phyloP scores from a whole-genome alignment of 2,797 vertebrate genomes.

The Brachymystax lenok region DNA sequence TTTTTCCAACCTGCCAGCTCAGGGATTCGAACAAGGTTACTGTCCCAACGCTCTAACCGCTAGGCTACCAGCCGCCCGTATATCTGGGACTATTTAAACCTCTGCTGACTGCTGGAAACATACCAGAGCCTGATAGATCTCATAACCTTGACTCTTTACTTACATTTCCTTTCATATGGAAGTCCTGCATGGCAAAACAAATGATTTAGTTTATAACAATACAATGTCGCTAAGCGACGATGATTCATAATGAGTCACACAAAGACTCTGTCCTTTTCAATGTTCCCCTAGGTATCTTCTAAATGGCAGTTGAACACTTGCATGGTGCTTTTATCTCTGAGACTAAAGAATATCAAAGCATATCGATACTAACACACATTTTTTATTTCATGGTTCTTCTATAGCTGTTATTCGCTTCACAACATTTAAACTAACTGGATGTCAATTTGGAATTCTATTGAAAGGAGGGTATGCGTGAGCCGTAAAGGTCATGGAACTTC shows the following conservation, averaged over 20 bases:
- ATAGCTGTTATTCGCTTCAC: constrained; percentile 40
- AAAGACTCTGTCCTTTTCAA: constrained; percentile 17
- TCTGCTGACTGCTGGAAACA: too few species aligned
- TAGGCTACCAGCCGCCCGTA: too few species aligned
- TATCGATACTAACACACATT: constrained; percentile 27
- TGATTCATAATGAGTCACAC: constrained; percentile 51
- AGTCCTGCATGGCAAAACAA: constrained; percentile 20
- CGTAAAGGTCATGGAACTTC: constrained; percentile 39
- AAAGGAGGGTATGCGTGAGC: constrained; percentile 36
- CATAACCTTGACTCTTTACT: too few species aligned
- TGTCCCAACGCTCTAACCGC: too few species aligned
- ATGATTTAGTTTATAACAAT: constrained; percentile 33
- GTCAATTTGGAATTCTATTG: constrained; percentile 53
- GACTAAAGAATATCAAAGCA: background rate
- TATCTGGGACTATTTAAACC: too few species aligned
- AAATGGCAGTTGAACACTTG: constrained; percentile 1
- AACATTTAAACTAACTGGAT: constrained; percentile 39
- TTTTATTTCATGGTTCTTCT: constrained; percentile 34
- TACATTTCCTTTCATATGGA: too few species aligned
- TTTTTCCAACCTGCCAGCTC: too few species aligned
- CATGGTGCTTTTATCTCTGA: too few species aligned
- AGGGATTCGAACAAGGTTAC: too few species aligned
- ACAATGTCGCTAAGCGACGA: constrained; percentile 38
- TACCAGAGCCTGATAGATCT: too few species aligned
- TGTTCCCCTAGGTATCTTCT: too few species aligned